Base-by-base conservation (phyloP, 2,113 vertebrate species). In the Halichoerus grypus region DNA sequence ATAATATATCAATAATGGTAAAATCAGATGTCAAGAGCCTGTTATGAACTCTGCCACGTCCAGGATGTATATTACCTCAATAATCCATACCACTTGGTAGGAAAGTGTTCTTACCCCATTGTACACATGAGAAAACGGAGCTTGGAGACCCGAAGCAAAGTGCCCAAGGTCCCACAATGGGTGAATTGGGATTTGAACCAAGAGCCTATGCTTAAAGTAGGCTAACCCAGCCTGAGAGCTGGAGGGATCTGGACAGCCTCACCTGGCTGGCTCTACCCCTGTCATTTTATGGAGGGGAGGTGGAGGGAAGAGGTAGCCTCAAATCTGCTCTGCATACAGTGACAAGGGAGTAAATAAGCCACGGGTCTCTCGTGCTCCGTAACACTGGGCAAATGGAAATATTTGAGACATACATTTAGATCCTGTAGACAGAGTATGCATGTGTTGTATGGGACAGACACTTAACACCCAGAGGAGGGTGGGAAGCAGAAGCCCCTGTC, bases 111-210 rank as follows among this genome's bases (percentile, higher is more conserved):
- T 22, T 21, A 61, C 2, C 72, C 65, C 74, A 76, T 8, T 46
- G 55, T 49, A 65, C 55, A 74, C 83, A 69, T 49, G 55, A 84
- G 57, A 39, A 84, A 92, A 63, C 57, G 46, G 82, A 95, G 82
- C 22, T n/a, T 3, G 0, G 5, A 31, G 72, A 79, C 57, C 24
- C 46, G 28, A 2, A 49, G 91, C 19, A 3, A 72, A 49, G 36
- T 28, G 8, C 9, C 19, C 19, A 59, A 82, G 46, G 55, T 7
- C 26, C 36, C 9, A 1, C 46, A 1, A 1, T 0, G 4, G n/a
- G 18, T 21, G 10, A n/a, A 5, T 5, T 2, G 36, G 59, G 69
- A 82, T 39, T 39, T 49, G 46, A 86, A 33, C 39, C n/a, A 7
- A 28, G 21, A 53, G 9, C 46, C 46, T 18, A 21, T 0, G 22